These are phyloP conservation scores for Mormyrus lacerda DNA, from an alignment of 2,113 vertebrate genomes.

Conservation along the genomic window DNA sequence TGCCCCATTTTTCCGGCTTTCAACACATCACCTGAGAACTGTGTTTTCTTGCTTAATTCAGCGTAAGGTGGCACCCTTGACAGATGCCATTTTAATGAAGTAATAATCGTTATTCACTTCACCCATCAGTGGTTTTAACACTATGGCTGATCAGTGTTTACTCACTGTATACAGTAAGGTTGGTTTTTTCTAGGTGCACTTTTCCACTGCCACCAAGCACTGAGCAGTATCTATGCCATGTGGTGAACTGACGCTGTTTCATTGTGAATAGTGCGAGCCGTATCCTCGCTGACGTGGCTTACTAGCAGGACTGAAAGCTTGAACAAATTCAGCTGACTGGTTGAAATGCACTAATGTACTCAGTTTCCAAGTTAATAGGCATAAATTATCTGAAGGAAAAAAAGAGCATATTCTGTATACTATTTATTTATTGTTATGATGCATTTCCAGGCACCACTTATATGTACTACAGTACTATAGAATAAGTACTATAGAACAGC, in stretches of 20 bases:
- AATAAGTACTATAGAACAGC: background rate
- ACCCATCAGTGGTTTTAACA: background rate
- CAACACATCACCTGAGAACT: background rate
- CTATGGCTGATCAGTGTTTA: background rate
- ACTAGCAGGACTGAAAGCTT: background rate
- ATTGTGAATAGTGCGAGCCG: background rate
- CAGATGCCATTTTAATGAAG: background rate
- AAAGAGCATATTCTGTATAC: background rate
- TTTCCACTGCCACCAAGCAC: background rate
- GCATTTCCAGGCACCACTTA: background rate
- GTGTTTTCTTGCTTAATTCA: background rate
- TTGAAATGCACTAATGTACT: background rate
- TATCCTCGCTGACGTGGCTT: background rate
- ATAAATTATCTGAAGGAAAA: background rate
- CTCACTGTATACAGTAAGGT: background rate
- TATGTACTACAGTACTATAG: too few species aligned
- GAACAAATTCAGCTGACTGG: background rate
- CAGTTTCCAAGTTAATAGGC: background rate
- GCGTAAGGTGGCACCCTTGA: background rate
- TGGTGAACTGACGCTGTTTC: background rate
- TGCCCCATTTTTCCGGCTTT: background rate
- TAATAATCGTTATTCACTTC: background rate
- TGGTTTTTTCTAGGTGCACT: background rate
- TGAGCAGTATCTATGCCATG: background rate
- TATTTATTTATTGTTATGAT: background rate